These are phyloP conservation scores for Coluber constrictor DNA, from an alignment of 2,797 vertebrate genomes.

Conservation along the genomic window DNA sequence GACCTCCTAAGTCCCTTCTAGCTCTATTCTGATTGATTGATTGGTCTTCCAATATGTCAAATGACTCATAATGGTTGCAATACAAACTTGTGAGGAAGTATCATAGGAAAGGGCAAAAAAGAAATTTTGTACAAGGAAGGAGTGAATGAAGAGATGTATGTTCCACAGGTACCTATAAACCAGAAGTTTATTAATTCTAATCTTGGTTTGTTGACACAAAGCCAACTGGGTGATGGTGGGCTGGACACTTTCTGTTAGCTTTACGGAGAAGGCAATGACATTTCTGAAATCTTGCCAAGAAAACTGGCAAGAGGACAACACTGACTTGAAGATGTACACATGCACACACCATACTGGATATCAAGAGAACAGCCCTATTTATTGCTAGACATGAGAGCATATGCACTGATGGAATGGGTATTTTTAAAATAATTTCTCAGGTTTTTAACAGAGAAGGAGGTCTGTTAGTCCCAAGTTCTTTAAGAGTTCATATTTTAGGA, in stretches of 20 bases:
- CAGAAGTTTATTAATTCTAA: background rate
- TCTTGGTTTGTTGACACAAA: background rate
- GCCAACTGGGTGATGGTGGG: background rate
- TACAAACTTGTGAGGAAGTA: background rate
- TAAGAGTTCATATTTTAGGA: background rate
- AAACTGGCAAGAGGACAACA: background rate
- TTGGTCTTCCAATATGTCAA: background rate
- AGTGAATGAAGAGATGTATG: background rate
- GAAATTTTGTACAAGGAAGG: background rate
- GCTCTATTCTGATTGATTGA: too few species aligned
- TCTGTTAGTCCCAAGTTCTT: background rate
- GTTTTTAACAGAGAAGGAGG: background rate
- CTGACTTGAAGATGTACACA: background rate
- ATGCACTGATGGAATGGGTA: background rate
- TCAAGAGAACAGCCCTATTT: background rate
- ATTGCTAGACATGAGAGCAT: background rate
- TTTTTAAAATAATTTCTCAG: background rate
- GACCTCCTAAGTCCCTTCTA: too few species aligned
- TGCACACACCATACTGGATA: background rate
- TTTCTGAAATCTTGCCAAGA: background rate
- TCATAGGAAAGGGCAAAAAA: background rate
- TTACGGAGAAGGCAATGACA: background rate
- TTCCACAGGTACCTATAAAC: background rate
- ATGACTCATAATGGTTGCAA: background rate
- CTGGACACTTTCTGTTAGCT: background rate